These are phyloP conservation scores for Palythoa caribaeorum DNA, from an alignment of 92 coral and sea anemone genomes.

Conservation along the genomic window DNA sequence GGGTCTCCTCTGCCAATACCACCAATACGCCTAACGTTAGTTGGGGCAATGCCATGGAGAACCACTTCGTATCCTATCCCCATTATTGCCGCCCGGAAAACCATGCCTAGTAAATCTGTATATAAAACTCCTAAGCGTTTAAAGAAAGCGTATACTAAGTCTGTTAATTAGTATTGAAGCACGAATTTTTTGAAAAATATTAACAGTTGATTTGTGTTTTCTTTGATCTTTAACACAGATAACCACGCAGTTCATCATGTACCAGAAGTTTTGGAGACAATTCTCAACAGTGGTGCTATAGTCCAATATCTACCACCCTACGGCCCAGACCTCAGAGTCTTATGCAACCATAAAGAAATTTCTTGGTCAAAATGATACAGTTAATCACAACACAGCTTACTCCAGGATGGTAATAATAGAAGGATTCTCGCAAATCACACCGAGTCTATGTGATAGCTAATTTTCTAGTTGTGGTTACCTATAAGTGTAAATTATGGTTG, in stretches of 20 bases:
- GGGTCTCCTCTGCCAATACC: too few species aligned
- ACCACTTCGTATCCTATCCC: too few species aligned
- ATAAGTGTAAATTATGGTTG: background rate
- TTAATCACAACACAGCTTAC: constrained; percentile 11
- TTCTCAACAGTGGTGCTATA: constrained; percentile 21
- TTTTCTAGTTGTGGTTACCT: background rate
- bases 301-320: constrained; percentile 50
- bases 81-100: too few species aligned
- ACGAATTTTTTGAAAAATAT: background rate
- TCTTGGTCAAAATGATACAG: constrained; percentile 38
- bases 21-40: too few species aligned
- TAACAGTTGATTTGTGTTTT: background rate
- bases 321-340: constrained; percentile 42
- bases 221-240: constrained; percentile 23
- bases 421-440: constrained; percentile 8
- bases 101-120: too few species aligned
- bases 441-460: constrained; percentile 3
- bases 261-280: constrained; percentile 22
- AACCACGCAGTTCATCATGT: constrained; percentile 59
- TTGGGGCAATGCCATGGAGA: too few species aligned
- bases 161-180: constrained; percentile 2
- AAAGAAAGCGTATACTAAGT: background rate
- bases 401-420: background rate
- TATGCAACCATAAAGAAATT: constrained; percentile 33
- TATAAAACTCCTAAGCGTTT: too few species aligned